phyloP scores from a whole-genome alignment of 2,888 invertebrate genomes.

The Smittia aterrima region DNA sequence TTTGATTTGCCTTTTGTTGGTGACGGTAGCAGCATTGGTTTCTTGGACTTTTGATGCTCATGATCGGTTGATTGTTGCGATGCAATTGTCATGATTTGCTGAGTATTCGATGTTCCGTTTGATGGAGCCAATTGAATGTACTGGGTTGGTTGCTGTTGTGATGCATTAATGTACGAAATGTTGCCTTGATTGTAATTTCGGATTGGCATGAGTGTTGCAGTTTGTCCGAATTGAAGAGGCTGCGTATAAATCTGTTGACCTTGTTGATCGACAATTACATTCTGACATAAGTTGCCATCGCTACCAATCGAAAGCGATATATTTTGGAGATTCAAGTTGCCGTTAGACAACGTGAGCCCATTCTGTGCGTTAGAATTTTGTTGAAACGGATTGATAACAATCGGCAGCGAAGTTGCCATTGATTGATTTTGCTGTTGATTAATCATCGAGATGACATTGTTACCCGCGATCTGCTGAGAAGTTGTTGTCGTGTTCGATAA shows the following conservation, averaged over 20 bases:
- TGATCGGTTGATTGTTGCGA: conserved; percentile 41
- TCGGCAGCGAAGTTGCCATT: conserved; percentile 28
- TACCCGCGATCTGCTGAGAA: conserved; percentile 34
- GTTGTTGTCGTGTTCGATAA: conserved; percentile 37
- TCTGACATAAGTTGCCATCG: conserved; percentile 39
- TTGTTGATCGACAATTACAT: conserved; percentile 40
- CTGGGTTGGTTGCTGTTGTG: conserved; percentile 43
- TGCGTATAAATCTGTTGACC: conserved; percentile 42
- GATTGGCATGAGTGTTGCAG: conserved; percentile 40
- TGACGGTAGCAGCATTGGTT: conserved; percentile 27
- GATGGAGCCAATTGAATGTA: conserved; percentile 42
- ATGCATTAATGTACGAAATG: conserved; percentile 34
- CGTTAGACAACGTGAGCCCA: conserved; percentile 48
- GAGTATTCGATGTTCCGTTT: conserved; percentile 42
- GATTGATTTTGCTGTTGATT: conserved; percentile 41
- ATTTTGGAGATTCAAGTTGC: conserved; percentile 42
- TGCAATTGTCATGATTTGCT: conserved; percentile 43
- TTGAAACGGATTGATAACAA: conserved; percentile 36
- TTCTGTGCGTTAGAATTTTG: conserved; percentile 26
- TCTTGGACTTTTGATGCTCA: conserved; percentile 22
- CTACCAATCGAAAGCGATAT: conserved; percentile 12
- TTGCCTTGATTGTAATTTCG: conserved; percentile 38
- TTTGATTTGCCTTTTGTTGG: conserved; percentile 20
- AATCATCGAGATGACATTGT: conserved; percentile 37
- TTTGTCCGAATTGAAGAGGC: conserved; percentile 33